phyloP scores from a whole-genome alignment of 2,888 invertebrate genomes.

The Drosophila suboccidentalis region DNA sequence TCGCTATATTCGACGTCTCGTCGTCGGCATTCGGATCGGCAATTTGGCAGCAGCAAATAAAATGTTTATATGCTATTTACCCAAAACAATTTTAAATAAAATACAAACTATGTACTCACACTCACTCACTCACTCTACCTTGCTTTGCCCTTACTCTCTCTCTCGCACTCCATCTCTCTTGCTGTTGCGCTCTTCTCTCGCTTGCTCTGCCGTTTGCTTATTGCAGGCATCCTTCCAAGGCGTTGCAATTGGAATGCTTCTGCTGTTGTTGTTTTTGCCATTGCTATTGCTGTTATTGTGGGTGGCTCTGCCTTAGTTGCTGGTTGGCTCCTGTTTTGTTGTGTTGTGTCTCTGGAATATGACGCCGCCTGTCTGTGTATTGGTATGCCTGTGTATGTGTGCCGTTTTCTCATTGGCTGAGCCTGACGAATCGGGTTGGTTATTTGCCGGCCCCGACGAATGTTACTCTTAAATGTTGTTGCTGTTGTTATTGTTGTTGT shows the following conservation, averaged over 20 bases:
- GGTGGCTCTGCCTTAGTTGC: constrained; percentile 65
- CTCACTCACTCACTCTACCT: constrained; percentile 11
- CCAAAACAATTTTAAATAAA: constrained; percentile 81
- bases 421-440: constrained; percentile 76
- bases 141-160: constrained; percentile 24
- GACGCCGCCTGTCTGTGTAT: constrained; percentile 73
- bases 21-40: constrained; percentile 30
- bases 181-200: constrained; percentile 29
- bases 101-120: constrained; percentile 63
- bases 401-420: constrained; percentile 79
- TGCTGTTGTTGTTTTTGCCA: constrained; percentile 22
- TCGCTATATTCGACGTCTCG: constrained; percentile 26
- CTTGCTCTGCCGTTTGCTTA: constrained; percentile 32
- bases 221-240: constrained; percentile 69
- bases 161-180: constrained; percentile 19
- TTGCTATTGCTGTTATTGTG: constrained; percentile 57
- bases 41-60: constrained; percentile 77
- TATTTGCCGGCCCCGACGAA: constrained; percentile 57
- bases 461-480: constrained; percentile 40
- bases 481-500: constrained; percentile 56
- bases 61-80: constrained; percentile 82
- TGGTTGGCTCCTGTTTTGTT: constrained; percentile 80
- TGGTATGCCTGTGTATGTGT: constrained; percentile 56
- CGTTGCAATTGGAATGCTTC: constrained; percentile 76
- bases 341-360: constrained; percentile 80